Evolutionary conservation across 2,888 invertebrate species (phyloP), one percentile per base, ranked within the genome.

Genomic region (Trichogramma evanescens): DNA sequence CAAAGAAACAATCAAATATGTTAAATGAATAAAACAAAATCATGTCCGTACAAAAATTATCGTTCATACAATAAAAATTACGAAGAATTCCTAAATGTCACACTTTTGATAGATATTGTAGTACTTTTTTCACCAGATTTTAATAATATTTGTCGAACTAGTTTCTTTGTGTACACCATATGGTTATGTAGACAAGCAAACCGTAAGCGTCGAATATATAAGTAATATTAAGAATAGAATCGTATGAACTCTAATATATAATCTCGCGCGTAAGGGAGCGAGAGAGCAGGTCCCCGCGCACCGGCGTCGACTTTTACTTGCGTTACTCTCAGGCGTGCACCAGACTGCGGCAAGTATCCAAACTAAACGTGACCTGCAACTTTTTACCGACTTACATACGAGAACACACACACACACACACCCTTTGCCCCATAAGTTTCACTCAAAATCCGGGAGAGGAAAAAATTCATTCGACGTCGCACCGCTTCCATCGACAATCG

Each of bases 181-280:
- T 7, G 8, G 10, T 5, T 10, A 48, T 10, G 10, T 48, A 7
- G 5, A 48, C 13, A 6, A 48, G 4, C 48, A 4, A 5, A 26
- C 5, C 10, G 8, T 10, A 48, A 48, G 39, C n/a, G n/a, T 8
- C 71, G 72, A 26, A 26, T 26, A 26, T 26, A 26, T 71, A 71
- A 72, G 70, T 72, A 71, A 74, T 77, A 75, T 76, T 75, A 76
- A 74, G 74, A 75, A 56, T 9, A 71, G 74, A 72, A 75, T 77
- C 74, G 74, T 74, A 77, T 76, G 75, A 77, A 76, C 77, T 76
- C 75, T 77, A 76, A 77, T 75, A 77, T 77, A 77, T 76, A 74
- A 26, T 26, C 26, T 26, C 26, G 26, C 26, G 26, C 26, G 26
- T 26, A 26, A 26, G 26, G 69, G 69, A 66, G 67, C 68, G 68